Base-by-base conservation (phyloP, 2,797 vertebrate species). In the Protosalanx chinensis region DNA sequence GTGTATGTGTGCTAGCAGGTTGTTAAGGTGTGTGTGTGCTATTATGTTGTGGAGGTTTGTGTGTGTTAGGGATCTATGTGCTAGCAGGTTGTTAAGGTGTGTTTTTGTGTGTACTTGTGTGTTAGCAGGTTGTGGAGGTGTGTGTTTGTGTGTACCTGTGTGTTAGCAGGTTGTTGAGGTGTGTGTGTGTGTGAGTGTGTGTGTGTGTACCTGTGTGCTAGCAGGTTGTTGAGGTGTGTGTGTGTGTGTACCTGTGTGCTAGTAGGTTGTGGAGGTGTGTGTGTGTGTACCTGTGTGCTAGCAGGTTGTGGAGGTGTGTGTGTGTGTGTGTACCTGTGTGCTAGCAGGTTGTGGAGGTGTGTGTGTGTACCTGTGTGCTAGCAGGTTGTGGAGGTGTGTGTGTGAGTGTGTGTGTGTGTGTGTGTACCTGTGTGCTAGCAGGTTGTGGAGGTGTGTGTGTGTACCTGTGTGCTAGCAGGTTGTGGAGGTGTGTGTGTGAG, bases 361-460 rank as follows among this genome's bases (percentile, higher is more conserved):
- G 23, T 27, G 23, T 27, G 23, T 27, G 23, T 27, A 27, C 23
- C 23, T 27, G 23, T 27, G 23, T 27, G 23, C 23, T 27, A 27
- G 23, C 23, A 27, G 23, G 23, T 10, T 64, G 41, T 46, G 41
- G 18, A 30, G 0, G 16, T 66, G 41, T 53, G 46, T 51, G n/a
- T 67, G 20, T 64, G 41, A 1, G 29, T 65, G 32, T 61, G 56
- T 68, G 3, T 91, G 97, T 96, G 95, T 94, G 83, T 96, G 95
- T 69, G 93, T 79, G 72, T 89, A 85, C 68, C 92, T 78, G 23
- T 27, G 23, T 27, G 23, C 23, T 27, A 27, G 23, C 23, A 27
- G 23, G 23, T 94, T 94, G 85, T 84, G 93, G 71, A 98, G 93
- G 86, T 94, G n/a, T n/a, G n/a, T 27, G 23, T 27, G 23, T 27